These are phyloP conservation scores for Phoeniculus purpureus DNA, from an alignment of 2,797 vertebrate species.

Conservation along the genomic window DNA sequence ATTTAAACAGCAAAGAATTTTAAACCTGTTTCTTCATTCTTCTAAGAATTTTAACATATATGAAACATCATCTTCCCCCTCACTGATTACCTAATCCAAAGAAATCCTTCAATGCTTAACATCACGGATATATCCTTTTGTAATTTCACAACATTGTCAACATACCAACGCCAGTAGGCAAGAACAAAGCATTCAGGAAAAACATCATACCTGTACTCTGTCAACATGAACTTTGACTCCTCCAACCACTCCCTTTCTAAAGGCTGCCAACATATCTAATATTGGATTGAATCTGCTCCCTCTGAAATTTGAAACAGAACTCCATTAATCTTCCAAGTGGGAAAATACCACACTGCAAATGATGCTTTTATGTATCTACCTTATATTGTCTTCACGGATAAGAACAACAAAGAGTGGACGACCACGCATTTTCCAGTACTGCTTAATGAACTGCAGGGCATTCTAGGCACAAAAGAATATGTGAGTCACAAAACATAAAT, in stretches of 20 bases:
- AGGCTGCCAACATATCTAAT: conserved; percentile 95
- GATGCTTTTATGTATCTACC: conserved; percentile 70
- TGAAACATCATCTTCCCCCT: not conserved
- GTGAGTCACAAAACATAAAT: not conserved
- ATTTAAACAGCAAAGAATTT: not conserved
- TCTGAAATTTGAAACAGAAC: conserved; percentile 74
- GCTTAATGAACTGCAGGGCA: conserved; percentile 96
- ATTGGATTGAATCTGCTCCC: conserved; percentile 97
- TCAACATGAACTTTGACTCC: conserved; percentile 98
- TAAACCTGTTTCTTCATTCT: not conserved
- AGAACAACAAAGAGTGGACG: conserved; percentile 95
- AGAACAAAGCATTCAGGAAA: not conserved
- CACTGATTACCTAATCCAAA: not conserved
- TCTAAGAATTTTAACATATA: not conserved
- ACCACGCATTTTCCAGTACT: conserved; percentile 97
- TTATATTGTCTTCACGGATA: conserved; percentile 97
- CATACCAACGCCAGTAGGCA: not conserved
- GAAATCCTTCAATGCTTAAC: not conserved
- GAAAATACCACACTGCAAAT: not conserved
- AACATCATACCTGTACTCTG: conserved; percentile 89
- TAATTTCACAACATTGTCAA: not conserved
- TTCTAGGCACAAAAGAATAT: conserved; percentile 79
- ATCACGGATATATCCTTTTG: not conserved
- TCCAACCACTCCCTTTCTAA: conserved; percentile 92
- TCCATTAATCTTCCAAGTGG: not conserved